Percentiles rank a stretch among this genome's conserved stretches.
phyloP scores from a whole-genome alignment of 2,888 invertebrate genomes.

The Heliconius charithonia region DNA sequence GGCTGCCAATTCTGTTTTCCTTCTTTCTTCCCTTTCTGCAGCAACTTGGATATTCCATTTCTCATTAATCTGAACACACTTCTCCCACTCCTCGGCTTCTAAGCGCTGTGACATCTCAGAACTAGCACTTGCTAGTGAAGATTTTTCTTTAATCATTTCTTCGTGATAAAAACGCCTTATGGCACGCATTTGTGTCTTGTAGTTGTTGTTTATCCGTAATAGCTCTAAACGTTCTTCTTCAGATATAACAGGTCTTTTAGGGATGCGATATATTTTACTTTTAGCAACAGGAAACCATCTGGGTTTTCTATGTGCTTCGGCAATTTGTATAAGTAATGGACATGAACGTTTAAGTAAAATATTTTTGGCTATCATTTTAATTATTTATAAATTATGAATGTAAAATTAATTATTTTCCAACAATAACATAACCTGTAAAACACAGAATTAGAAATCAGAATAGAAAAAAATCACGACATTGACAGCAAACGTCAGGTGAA shows the following conservation, averaged over 20 bases:
- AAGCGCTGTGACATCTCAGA: slow-evolving; percentile 81
- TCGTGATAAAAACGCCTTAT: slow-evolving; percentile 80
- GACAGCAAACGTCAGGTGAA: background rate
- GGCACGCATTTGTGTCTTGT: slow-evolving; percentile 85
- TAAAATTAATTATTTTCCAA: slow-evolving; percentile 1
- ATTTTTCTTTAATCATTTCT: slow-evolving; percentile 79
- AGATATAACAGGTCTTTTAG: slow-evolving; percentile 83
- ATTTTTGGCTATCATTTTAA: slow-evolving; percentile 55
- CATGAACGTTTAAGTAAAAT: slow-evolving; percentile 62
- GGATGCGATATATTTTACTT: slow-evolving; percentile 89
- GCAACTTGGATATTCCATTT: slow-evolving; percentile 88
- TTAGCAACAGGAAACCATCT: slow-evolving; percentile 91
- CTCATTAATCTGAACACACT: slow-evolving; percentile 85
- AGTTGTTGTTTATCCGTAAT: slow-evolving; percentile 87
- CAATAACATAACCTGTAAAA: slow-evolving; percentile 36
- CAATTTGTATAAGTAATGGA: slow-evolving; percentile 68
- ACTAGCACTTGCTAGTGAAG: slow-evolving; percentile 79
- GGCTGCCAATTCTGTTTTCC: slow-evolving; percentile 75
- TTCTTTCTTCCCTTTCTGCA: slow-evolving; percentile 82
- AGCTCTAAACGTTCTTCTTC: slow-evolving; percentile 87
- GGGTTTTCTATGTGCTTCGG: slow-evolving; percentile 86
- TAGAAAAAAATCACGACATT: no score
- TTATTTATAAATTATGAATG: background rate
- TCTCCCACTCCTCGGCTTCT: slow-evolving; percentile 86
- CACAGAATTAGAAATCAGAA: background rate